Base-by-base conservation (phyloP, 2,888 invertebrate species). In the Dione vanillae region DNA sequence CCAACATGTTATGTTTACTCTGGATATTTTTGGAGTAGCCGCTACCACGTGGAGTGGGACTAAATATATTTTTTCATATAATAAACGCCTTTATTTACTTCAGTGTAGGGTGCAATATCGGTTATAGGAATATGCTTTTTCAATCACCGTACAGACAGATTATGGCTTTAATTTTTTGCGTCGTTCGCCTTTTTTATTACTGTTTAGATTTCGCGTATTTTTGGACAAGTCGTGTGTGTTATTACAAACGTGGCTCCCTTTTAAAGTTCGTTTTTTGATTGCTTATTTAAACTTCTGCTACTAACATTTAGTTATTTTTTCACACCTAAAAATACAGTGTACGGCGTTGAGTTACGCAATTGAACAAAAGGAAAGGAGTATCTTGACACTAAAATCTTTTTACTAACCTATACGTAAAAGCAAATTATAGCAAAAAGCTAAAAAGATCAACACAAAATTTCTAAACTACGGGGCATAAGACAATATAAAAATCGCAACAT, bases 1-100 rank as follows among this genome's bases (percentile, higher is more conserved):
- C 85, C 87, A 89, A 88, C 90, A 88, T 86, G 85, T 86, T 87
- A 87, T 90, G 90, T 91, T 90, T 90, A 91, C 88, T 80, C 83
- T 82, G 86, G 79, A 82, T 92, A 91, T 91, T 91, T 91, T 89
- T 88, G 89, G 88, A 83, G 82, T 87, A 78, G 83, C 89, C 86
- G 82, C 79, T 81, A 78, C 85, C 89, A 88, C 89, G 88, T 89
- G 90, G 88, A 87, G 85, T 69, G 58, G 51, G 68, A 70, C 72
- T 59, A 20, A 40, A 40, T 20, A n/a, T 62, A 20, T 65, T 19
- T 10, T n/a, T 14, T 59, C 68, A 56, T 45, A 52, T 65, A 1
- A 71, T 65, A 59, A 67, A 51, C 45, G 20, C 64, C 67, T 56
- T 49, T 74, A 70, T 58, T 2, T 0, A 6, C 0, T 35, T n/a